phyloP scores from a whole-genome alignment of 1,140 invertebrate species.

The Telenomus remus region DNA sequence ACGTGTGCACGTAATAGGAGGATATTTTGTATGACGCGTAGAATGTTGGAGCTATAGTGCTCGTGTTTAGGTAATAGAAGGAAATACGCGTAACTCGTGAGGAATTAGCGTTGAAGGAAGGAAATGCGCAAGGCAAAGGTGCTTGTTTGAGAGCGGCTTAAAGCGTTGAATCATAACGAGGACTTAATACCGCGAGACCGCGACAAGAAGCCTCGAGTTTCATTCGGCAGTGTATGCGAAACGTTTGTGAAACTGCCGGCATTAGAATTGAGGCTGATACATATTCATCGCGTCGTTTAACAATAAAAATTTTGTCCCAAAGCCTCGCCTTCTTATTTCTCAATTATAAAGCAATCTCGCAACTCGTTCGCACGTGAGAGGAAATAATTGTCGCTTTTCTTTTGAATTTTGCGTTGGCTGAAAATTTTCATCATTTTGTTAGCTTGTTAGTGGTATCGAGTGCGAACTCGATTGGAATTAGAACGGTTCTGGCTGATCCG shows the following conservation, averaged over 20 bases:
- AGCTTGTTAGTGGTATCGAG: too few relatives aligned
- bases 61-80: slow-evolving; percentile 62
- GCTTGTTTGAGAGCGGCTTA: slow-evolving; percentile 68
- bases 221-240: slow-evolving; percentile 58
- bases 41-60: slow-evolving; percentile 1
- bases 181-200: slow-evolving; percentile 70
- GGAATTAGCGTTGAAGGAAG: slow-evolving; percentile 62
- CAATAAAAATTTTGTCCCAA: slow-evolving; percentile 58
- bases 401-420: slow-evolving; percentile 19
- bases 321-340: slow-evolving; percentile 50
- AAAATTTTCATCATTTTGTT: too few relatives aligned
- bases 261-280: slow-evolving; percentile 59
- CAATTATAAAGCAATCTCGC: slow-evolving; percentile 54
- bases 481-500: too few relatives aligned
- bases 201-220: slow-evolving; percentile 66
- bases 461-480: too few relatives aligned
- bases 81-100: slow-evolving; percentile 59
- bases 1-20: slow-evolving; percentile 43
- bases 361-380: slow-evolving; percentile 26
- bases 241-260: slow-evolving; percentile 60
- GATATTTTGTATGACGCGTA: slow-evolving; percentile 38
- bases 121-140: slow-evolving; percentile 49
- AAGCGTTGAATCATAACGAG: slow-evolving; percentile 74
- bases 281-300: slow-evolving; percentile 66
- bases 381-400: too few relatives aligned